Evolutionary conservation across 2,113 vertebrate genomes (phyloP), one percentile per base, ranked within the genome.

Genomic region (Athene noctua): DNA sequence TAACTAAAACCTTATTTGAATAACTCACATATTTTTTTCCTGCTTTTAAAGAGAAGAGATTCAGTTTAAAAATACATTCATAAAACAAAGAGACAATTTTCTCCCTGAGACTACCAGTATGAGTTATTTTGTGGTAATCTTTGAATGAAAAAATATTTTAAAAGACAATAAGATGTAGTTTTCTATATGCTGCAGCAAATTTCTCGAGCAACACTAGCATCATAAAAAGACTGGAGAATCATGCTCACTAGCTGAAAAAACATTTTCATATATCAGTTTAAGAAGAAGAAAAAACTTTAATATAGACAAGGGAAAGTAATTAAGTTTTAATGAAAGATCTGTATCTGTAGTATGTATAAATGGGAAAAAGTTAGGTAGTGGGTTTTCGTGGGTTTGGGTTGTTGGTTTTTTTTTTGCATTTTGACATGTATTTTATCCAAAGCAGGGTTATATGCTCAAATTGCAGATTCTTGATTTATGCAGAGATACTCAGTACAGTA

Each of bases 11-110:
- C 78, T 93, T 97, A 92, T 87, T 95, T 78, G 95, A 96, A 97
- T 85, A 97, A 96, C 52, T 90, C 65, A 92, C 68, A 89, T 51
- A 58, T 81, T 52, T 90, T 90, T 96, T 83, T 83, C 46, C 44
- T 71, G 92, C 82, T 88, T 95, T 96, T 96, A 92, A 96, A 96
- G 89, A 55, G 23, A 96, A 94, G 88, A 97, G 86, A 88, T 95
- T 97, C 88, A 91, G 92, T 88, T 97, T 96, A 94, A 96, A 97
- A 97, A 97, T 97, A 97, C 97, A 97, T 97, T 97, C 96, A 97
- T 97, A 96, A 97, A 97, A 97, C 80, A 96, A 97, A 96, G 75
- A 89, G 83, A 96, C 94, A 79, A 30, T 87, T 81, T 96, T 97
- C 94, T 97, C 95, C 97, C 97, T 97, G 97, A 97, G 97, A 97